Evolutionary conservation across 2,797 vertebrate species (phyloP), one percentile per base, ranked within the genome.

Genomic region (Argya squamiceps): DNA sequence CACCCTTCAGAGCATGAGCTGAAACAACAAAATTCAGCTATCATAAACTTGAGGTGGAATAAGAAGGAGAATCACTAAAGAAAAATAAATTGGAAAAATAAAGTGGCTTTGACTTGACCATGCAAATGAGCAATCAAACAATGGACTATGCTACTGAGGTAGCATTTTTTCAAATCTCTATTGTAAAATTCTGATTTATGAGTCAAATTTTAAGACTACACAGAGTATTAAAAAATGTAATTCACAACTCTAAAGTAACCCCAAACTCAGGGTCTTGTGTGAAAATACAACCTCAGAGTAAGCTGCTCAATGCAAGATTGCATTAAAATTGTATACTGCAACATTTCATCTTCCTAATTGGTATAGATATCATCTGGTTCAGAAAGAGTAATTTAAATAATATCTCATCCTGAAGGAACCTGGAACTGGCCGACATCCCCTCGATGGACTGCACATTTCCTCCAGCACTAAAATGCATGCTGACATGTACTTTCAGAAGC

Each of bases 1-100:
- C 11, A 5, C 1, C 6, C 17, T 17, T 53, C 0, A 0, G 4
- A 68, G 3, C 15, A 59, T 20, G 4, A 84, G 23, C 11, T 69
- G 44, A 89, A 83, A 52, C 9, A 78, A 18, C 9, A 34, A 68
- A 75, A 70, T 41, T 6, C 15, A 83, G 4, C 24, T 62, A 8
- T 30, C 49, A 29, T n/a, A 60, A 67, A 69, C 14, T 39, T 70
- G 8, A 18, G 20, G 46, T 44, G 27, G 5, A 58, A 32, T 22
- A 56, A 6, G 9, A 62, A 60, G 22, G 16, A 69, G 20, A 80
- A 62, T 26, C 23, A 44, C 9, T 26, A 30, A 65, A 5, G 24
- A 65, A 88, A 96, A 91, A 47, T 41, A 46, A 82, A 79, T 10
- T 44, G 6, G 6, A 65, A 88, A 96, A 91, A 44, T 44, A 46